These are phyloP conservation scores for Crambe crambe DNA, from an alignment of 37 sponge, comb jelly and placozoan species.

Conservation along the genomic window DNA sequence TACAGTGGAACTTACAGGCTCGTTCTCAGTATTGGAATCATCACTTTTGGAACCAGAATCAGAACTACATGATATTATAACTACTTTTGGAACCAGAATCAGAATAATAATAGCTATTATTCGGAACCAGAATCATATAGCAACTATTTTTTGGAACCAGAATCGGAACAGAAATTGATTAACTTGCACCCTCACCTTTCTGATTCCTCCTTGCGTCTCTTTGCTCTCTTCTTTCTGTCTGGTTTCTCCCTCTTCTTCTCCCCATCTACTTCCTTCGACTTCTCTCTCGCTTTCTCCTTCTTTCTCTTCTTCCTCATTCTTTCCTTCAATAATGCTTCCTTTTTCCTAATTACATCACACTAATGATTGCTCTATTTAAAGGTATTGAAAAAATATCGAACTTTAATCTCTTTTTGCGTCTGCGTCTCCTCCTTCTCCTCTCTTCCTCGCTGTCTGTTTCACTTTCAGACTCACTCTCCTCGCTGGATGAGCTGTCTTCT, in stretches of 20 bases:
- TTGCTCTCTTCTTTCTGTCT: not conserved
- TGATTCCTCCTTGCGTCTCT: slow-evolving; percentile 3
- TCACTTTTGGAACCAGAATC: slow-evolving; percentile 24
- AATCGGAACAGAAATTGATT: slow-evolving; percentile 26
- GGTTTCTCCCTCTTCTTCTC: slow-evolving; percentile 10
- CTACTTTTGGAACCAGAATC: not conserved
- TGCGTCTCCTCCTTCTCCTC: slow-evolving; percentile 23
- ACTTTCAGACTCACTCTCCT: slow-evolving; percentile 36
- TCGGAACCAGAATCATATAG: too few species aligned
- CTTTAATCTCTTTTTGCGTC: slow-evolving; percentile 18
- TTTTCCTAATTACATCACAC: slow-evolving; percentile 2
- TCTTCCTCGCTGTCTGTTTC: slow-evolving; percentile 16
- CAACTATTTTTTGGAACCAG: not conserved
- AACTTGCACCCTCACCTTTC: not conserved
- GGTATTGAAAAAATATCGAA: not conserved
- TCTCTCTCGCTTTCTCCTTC: slow-evolving; percentile 35
- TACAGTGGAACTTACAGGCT: slow-evolving; percentile 21
- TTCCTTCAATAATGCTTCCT: slow-evolving; percentile 6
- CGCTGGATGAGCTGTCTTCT: slow-evolving; percentile 22
- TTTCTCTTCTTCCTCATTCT: slow-evolving; percentile 37
- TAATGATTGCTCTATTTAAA: not conserved
- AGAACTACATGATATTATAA: not conserved
- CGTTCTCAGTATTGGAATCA: not conserved
- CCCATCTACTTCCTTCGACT: slow-evolving; percentile 12
- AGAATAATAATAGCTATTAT: too few species aligned